These are phyloP conservation scores for Capitella teleta DNA, from an alignment of 1,140 invertebrate genomes.

Conservation along the genomic window DNA sequence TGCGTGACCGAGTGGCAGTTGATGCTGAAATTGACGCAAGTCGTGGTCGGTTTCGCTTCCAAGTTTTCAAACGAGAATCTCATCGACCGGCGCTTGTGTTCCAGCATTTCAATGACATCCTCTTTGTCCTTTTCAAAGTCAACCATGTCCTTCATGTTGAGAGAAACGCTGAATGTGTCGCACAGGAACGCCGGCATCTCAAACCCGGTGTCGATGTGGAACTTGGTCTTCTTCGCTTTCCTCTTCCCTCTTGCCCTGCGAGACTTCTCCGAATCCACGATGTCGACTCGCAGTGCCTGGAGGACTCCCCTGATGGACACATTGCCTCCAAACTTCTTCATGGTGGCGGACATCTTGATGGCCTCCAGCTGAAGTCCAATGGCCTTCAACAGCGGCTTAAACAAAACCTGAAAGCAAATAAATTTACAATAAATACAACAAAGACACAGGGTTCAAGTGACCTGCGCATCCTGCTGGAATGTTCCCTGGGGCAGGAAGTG, in stretches of 20 bases:
- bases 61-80: constrained; percentile 34
- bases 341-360: constrained; percentile 35
- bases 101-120: neutral
- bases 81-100: neutral
- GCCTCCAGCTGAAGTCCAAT: constrained; percentile 37
- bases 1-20: constrained; percentile 34
- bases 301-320: constrained; percentile 74
- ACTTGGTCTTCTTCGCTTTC: neutral
- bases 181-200: constrained; percentile 84
- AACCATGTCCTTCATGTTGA: constrained; percentile 72
- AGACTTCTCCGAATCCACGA: constrained; percentile 57
- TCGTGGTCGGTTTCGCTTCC: constrained; percentile 38
- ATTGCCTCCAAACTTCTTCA: constrained; percentile 76
- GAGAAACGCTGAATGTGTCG: constrained; percentile 75
- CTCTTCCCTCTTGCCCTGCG: neutral
- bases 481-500: neutral
- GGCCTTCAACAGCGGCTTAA: constrained; percentile 37
- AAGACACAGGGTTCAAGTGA: neutral
- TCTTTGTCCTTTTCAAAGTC: constrained; percentile 69
- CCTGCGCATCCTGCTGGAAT: neutral
- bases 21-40: constrained; percentile 24
- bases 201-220: constrained; percentile 19
- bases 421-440: neutral
- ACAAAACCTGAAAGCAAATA: constrained; percentile 21
- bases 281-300: constrained; percentile 80